These are phyloP conservation scores for Asarcornis scutulata DNA, from an alignment of 2,113 vertebrate species.

Conservation along the genomic window DNA sequence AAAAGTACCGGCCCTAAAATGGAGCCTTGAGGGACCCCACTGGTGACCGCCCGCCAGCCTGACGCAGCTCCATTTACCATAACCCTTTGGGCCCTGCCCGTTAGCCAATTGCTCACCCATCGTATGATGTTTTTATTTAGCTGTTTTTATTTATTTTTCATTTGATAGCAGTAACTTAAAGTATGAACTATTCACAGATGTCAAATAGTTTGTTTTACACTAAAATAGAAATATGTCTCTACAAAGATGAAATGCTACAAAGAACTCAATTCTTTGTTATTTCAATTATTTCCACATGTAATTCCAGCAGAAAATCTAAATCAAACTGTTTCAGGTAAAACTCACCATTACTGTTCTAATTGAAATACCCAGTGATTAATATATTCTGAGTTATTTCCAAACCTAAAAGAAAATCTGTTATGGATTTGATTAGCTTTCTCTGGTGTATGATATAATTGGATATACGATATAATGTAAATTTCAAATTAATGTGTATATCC, in stretches of 20 bases:
- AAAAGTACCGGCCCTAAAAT: too few relatives aligned
- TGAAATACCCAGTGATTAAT: not conserved
- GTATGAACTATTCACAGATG: not conserved
- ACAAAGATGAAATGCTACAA: not conserved
- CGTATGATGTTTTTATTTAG: too few relatives aligned
- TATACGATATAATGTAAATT: not conserved
- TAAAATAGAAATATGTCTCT: not conserved
- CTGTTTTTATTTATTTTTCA: too few relatives aligned
- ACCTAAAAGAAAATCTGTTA: not conserved
- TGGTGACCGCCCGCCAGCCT: too few relatives aligned
- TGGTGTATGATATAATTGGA: not conserved
- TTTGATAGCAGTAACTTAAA: not conserved
- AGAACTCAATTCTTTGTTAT: not conserved
- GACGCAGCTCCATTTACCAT: too few relatives aligned
- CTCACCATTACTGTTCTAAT: not conserved
- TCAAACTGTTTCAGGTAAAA: not conserved
- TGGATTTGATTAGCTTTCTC: not conserved
- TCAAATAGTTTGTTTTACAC: not conserved
- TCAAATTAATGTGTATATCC: not conserved
- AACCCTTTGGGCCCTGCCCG: too few relatives aligned
- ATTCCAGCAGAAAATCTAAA: not conserved
- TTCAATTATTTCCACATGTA: not conserved
- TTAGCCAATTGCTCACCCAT: too few relatives aligned
- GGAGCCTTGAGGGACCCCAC: too few relatives aligned
- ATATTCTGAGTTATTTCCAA: not conserved